Conservation (phyloP, 2,888 invertebrate genomes). For the Anaspis maculata region DNA sequence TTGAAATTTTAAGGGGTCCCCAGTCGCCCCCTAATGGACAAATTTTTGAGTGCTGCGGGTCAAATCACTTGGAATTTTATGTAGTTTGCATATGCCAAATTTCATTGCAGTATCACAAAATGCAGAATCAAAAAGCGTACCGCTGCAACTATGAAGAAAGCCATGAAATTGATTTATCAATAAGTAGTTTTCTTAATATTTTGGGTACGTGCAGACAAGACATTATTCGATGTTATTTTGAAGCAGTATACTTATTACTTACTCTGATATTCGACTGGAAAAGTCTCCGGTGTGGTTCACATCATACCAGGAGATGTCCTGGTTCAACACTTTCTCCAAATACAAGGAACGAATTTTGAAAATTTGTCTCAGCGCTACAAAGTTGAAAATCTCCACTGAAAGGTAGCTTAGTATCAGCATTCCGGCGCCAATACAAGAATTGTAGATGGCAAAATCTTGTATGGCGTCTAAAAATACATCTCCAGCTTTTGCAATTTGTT, state of each 20-base stretch:
- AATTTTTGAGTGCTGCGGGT: too few species aligned
- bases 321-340: slow-evolving; percentile 58
- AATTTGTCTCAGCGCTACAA: slow-evolving; percentile 62
- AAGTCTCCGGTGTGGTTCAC: slow-evolving; percentile 64
- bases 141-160: too few species aligned
- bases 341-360: slow-evolving; percentile 56
- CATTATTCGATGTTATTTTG: too few species aligned
- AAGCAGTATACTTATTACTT: too few species aligned
- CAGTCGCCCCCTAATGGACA: too few species aligned
- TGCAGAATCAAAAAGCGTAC: too few species aligned
- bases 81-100: too few species aligned
- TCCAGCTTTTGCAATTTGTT: slow-evolving; percentile 13
- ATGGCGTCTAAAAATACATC: slow-evolving; percentile 47
- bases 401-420: slow-evolving; percentile 56
- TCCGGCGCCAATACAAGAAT: slow-evolving; percentile 51
- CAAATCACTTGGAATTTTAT: too few species aligned
- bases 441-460: slow-evolving; percentile 51
- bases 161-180: too few species aligned
- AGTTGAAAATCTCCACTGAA: slow-evolving; percentile 60
- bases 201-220: too few species aligned
- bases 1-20: too few species aligned
- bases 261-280: slow-evolving; percentile 68
- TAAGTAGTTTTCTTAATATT: neutral
- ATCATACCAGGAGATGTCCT: slow-evolving; percentile 70
- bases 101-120: too few species aligned